Percentiles rank a stretch among this genome's conserved stretches.
Conservation (phyloP, 1,140 invertebrate genomes). For the Matsumurasca onukii region DNA sequence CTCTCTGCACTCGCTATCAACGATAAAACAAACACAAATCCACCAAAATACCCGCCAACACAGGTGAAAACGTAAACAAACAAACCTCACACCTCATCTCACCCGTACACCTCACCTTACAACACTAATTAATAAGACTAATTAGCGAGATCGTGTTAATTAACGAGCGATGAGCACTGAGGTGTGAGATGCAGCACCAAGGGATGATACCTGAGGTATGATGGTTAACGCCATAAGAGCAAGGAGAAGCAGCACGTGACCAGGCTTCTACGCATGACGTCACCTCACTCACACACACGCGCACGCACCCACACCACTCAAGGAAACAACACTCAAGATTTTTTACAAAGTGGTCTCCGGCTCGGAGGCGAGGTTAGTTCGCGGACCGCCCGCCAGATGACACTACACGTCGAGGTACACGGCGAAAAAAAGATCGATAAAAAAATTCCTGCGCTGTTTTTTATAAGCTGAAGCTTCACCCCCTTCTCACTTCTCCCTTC, state of each 20-base stretch:
- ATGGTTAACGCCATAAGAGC: constrained; percentile 17
- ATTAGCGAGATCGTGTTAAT: too few species aligned
- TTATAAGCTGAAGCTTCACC: constrained; percentile 41
- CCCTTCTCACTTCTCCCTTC: constrained; percentile 29
- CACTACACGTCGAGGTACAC: constrained; percentile 24
- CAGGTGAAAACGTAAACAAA: too few species aligned
- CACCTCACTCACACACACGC: constrained; percentile 26
- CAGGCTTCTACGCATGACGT: constrained; percentile 24
- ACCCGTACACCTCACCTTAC: too few species aligned
- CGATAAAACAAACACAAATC: too few species aligned
- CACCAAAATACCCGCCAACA: too few species aligned
- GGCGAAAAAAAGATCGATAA: constrained; percentile 42
- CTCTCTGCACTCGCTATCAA: too few species aligned
- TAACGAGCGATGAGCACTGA: too few species aligned
- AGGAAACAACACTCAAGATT: constrained; percentile 30
- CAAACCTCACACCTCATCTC: too few species aligned
- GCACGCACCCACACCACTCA: constrained; percentile 26
- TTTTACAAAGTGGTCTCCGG: constrained; percentile 12
- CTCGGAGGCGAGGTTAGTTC: constrained; percentile 19
- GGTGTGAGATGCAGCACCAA: too few species aligned
- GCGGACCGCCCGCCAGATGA: constrained; percentile 17
- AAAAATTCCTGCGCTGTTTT: constrained; percentile 44
- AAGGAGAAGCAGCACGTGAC: constrained; percentile 28
- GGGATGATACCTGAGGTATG: constrained; percentile 16
- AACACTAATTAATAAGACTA: too few species aligned